Conservation (phyloP, 2,797 vertebrate species). For the Echiichthys vipera region DNA sequence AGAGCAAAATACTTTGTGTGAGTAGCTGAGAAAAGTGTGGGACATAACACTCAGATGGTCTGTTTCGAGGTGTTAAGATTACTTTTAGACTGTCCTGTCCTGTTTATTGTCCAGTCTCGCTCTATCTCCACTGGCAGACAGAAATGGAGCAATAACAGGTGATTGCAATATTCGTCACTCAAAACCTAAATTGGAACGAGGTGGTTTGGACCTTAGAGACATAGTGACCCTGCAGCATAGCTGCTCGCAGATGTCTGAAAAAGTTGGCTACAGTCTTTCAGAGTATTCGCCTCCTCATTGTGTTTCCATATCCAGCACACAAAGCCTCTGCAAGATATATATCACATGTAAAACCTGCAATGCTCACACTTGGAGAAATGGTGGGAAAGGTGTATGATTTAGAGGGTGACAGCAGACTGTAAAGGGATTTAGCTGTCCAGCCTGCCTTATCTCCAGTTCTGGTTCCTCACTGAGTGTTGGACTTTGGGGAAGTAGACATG, state of each 20-base stretch:
- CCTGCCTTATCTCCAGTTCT: constrained; percentile 72
- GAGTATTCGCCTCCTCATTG: constrained; percentile 38
- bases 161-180: constrained; percentile 72
- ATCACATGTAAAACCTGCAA: constrained; percentile 57
- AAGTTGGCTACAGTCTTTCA: constrained; percentile 45
- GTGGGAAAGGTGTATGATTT: constrained; percentile 80
- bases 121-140: constrained; percentile 52
- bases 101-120: constrained; percentile 54
- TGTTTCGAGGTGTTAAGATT: constrained; percentile 62
- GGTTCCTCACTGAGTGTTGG: constrained; percentile 44
- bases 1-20: constrained; percentile 32
- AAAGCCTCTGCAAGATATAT: constrained; percentile 56
- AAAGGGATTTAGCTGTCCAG: constrained; percentile 66
- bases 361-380: constrained; percentile 53
- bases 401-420: constrained; percentile 72
- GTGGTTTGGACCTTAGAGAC: constrained; percentile 60
- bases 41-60: constrained; percentile 48
- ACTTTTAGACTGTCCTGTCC: constrained; percentile 54
- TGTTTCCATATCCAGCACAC: constrained; percentile 44
- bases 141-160: constrained; percentile 66
- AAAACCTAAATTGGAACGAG: constrained; percentile 72
- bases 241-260: constrained; percentile 60
- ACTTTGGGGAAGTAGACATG: constrained; percentile 48
- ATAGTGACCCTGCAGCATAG: constrained; percentile 58
- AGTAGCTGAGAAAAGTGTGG: constrained; percentile 31